Base-by-base conservation (phyloP, 2,888 invertebrate genomes). In the Maniola hyperantus region DNA sequence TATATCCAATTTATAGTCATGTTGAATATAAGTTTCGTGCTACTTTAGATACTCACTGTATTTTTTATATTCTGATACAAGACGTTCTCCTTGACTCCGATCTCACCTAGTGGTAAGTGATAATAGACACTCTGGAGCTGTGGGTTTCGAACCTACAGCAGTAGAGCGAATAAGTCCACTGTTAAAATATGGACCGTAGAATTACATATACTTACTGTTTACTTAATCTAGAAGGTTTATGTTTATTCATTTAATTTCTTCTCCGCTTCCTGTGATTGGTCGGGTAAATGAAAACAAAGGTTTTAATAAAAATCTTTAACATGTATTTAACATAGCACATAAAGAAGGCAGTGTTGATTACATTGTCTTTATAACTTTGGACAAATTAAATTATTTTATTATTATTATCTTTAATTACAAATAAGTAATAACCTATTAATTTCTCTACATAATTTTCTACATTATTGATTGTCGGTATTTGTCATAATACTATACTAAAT, bases 251-350 rank as follows among this genome's bases (percentile, higher is more conserved):
- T 26, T 26, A 4, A 2, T 26, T 26, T 26, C 26, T 26, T 26
- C 26, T 26, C 26, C 6, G 34, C 34, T 39, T 10, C 10, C 4
- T 39, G 8, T 39, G 39, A 39, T 39, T 39, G 10, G 5, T 39
- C 10, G 39, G 18, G 18, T 18, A 18, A 48, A 48, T 1, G 10
- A 48, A 48, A 48, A 48, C 46, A 58, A 26, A 36, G 15, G 18
- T 6, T 48, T 60, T 50, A 50, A 48, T 66, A 66, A 64, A 70
- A 67, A 74, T 67, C 50, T 69, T 53, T 42, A 72, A 71, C 72
- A 70, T 75, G 59, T 73, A 75, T 73, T 75, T 63, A 72, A 74
- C 68, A 71, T 71, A 75, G 71, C 73, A 75, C 74, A 72, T 74
- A 71, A 61, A 72, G 73, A 65, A 72, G 75, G 75, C 75, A 75